Conservation (phyloP, 2,797 vertebrate species). For the Gadopsis bispinosus region DNA sequence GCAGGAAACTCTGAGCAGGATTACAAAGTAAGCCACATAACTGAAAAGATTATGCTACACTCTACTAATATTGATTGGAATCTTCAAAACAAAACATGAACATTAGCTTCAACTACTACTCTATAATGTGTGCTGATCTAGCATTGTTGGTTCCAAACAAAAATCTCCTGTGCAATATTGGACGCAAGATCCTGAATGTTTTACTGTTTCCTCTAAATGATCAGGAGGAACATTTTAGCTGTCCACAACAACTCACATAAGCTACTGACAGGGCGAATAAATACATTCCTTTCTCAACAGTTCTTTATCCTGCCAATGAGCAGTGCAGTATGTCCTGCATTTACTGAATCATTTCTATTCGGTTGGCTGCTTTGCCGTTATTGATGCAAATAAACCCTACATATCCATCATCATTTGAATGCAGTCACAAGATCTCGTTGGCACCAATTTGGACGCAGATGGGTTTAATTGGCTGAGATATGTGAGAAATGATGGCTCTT, state of each 20-base stretch:
- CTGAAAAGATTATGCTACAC: background rate
- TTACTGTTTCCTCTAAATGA: constrained; percentile 25
- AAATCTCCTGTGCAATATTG: constrained; percentile 18
- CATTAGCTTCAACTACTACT: background rate
- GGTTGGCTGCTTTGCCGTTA: constrained; percentile 29
- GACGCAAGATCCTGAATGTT: background rate
- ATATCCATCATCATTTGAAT: constrained; percentile 71
- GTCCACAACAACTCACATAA: constrained; percentile 12
- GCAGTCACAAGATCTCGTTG: constrained; percentile 56
- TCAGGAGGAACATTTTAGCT: constrained; percentile 12
- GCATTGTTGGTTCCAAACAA: constrained; percentile 9
- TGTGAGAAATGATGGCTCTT: constrained; percentile 53
- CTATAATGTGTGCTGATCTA: background rate
- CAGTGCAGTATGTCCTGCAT: constrained; percentile 35
- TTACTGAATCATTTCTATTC: constrained; percentile 51
- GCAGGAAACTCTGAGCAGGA: background rate
- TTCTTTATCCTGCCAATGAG: constrained; percentile 13
- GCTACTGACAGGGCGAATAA: constrained; percentile 26
- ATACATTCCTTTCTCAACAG: constrained; percentile 16
- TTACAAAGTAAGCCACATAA: constrained; percentile 10
- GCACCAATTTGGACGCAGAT: constrained; percentile 57
- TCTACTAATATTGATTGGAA: constrained; percentile 1
- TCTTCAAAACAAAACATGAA: constrained; percentile 3
- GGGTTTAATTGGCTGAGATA: constrained; percentile 61
- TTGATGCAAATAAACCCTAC: constrained; percentile 57